Conservation (phyloP, 2,113 vertebrate species). For the Pitta sordida region DNA sequence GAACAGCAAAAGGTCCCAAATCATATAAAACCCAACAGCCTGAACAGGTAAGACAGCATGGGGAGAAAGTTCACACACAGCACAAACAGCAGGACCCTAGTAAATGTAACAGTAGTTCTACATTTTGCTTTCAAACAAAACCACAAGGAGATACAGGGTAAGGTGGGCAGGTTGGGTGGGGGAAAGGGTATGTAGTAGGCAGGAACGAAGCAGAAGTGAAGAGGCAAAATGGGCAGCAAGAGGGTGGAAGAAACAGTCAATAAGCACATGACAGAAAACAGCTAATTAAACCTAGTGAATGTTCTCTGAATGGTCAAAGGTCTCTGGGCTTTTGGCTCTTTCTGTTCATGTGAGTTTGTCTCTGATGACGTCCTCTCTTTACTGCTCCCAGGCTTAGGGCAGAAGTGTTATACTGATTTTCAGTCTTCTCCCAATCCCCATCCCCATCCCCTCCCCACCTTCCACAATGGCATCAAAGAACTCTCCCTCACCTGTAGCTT, state of each 20-base stretch:
- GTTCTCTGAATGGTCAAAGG: constrained; percentile 35
- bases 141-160: background rate
- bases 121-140: background rate
- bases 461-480: background rate
- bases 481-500: background rate
- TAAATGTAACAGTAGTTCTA: background rate
- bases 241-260: background rate
- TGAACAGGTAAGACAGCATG: background rate
- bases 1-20: background rate
- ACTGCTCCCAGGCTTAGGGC: background rate
- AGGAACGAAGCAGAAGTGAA: background rate
- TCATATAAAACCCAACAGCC: background rate
- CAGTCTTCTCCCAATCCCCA: background rate
- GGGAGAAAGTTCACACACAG: constrained; percentile 27
- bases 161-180: background rate
- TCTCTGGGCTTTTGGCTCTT: background rate
- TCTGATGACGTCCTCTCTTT: background rate
- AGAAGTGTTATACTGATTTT: background rate
- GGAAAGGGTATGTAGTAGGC: background rate
- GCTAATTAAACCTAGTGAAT: background rate
- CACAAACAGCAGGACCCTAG: background rate
- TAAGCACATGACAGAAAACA: background rate
- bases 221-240: background rate
- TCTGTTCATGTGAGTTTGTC: background rate
- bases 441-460: background rate